phyloP scores from a whole-genome alignment of 2,888 invertebrate genomes.

The Eulithis testata region DNA sequence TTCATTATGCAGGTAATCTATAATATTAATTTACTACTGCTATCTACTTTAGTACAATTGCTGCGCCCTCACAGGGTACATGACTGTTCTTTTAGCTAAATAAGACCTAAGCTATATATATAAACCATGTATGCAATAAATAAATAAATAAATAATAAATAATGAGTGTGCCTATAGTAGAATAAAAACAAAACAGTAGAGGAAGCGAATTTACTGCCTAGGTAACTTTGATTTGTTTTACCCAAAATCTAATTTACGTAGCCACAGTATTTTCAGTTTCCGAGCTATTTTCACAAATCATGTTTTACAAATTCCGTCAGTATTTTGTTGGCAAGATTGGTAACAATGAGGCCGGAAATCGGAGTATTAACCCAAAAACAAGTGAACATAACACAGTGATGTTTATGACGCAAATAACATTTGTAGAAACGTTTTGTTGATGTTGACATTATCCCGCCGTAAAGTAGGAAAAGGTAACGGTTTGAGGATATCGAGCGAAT shows the following conservation, averaged over 20 bases:
- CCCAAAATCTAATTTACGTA: no score
- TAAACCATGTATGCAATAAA: no score
- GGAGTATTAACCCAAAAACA: constrained; percentile 34
- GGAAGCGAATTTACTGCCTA: not conserved
- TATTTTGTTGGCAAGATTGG: constrained; percentile 13
- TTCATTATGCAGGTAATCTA: no score
- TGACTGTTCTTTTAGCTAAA: no score
- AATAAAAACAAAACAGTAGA: no score
- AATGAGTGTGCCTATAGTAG: no score
- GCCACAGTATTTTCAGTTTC: constrained; percentile 1
- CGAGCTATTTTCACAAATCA: constrained; percentile 18
- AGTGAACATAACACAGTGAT: constrained; percentile 21
- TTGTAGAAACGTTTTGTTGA: constrained; percentile 52
- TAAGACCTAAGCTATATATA: no score
- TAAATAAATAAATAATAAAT: no score
- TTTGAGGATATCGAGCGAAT: constrained; percentile 42
- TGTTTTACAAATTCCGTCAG: constrained; percentile 19
- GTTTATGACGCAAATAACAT: constrained; percentile 37
- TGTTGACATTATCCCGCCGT: constrained; percentile 54
- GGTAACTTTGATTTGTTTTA: not conserved
- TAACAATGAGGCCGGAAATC: constrained; percentile 32
- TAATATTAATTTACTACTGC: no score
- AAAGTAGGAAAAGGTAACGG: constrained; percentile 48
- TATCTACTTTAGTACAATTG: no score
- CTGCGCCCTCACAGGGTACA: no score